phyloP scores from a whole-genome alignment of 2,113 vertebrate genomes.

The Pipa parva region DNA sequence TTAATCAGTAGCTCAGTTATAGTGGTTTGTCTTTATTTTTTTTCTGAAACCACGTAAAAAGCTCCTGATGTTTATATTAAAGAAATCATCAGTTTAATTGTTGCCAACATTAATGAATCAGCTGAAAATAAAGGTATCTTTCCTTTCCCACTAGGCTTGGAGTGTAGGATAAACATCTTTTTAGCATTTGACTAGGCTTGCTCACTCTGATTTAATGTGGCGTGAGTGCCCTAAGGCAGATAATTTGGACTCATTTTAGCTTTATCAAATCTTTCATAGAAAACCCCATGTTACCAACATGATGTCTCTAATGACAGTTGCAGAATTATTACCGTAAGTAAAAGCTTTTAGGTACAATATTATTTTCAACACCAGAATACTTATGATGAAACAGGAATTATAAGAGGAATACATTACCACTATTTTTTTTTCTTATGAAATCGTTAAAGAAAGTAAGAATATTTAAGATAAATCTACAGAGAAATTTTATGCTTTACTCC shows the following conservation, averaged over 20 bases:
- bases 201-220: neutral
- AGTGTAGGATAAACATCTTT: neutral
- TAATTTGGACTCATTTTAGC: slow-evolving; percentile 1
- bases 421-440: too few species aligned
- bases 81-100: neutral
- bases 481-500: too few species aligned
- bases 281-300: neutral
- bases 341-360: neutral
- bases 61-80: neutral
- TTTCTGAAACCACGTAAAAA: neutral
- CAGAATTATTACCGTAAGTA: neutral
- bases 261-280: neutral
- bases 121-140: slow-evolving; percentile 1
- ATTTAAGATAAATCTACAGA: too few species aligned
- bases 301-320: neutral
- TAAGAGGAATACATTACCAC: neutral
- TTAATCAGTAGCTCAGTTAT: slow-evolving; percentile 6
- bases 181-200: slow-evolving; percentile 1
- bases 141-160: neutral
- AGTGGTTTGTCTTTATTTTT: neutral
- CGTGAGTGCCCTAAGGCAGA: neutral
- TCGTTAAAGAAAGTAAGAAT: too few species aligned
- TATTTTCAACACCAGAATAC: neutral
- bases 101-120: neutral
- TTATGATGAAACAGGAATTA: neutral